Evolutionary conservation across 2,888 invertebrate species (phyloP).

Genomic region (Notocelia uddmanniana): DNA sequence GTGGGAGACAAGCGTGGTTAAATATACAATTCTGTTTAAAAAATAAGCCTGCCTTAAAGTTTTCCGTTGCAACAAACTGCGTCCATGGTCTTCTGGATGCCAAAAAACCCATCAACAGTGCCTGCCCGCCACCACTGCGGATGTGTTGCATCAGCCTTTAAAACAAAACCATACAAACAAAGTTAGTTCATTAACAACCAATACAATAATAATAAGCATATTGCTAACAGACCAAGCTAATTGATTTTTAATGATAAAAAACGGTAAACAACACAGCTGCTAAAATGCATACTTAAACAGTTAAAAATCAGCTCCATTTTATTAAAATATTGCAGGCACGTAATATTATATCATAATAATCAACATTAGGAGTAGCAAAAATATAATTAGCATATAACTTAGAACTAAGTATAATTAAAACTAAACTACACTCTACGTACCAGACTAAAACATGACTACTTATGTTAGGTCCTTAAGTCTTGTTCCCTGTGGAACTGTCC

Average conservation of each 20-base stretch:
- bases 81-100: constrained; percentile 89
- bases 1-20: neutral
- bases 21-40: neutral
- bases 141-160: constrained; percentile 76
- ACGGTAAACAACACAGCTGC: neutral
- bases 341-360: no score
- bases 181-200: neutral
- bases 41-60: constrained; percentile 83
- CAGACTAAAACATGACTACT: no score
- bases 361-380: no score
- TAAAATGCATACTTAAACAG: neutral
- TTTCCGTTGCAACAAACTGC: constrained; percentile 88
- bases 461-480: no score
- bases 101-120: constrained; percentile 75
- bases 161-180: constrained; percentile 30
- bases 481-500: no score
- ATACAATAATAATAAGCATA: neutral
- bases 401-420: no score
- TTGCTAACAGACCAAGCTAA: neutral
- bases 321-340: no score
- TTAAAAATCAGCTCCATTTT: no score
- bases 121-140: constrained; percentile 76
- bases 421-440: no score
- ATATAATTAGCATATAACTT: no score
- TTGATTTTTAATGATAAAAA: neutral